phyloP scores from a whole-genome alignment of 2,113 vertebrate genomes.

The Erythrolamprus reginae region DNA sequence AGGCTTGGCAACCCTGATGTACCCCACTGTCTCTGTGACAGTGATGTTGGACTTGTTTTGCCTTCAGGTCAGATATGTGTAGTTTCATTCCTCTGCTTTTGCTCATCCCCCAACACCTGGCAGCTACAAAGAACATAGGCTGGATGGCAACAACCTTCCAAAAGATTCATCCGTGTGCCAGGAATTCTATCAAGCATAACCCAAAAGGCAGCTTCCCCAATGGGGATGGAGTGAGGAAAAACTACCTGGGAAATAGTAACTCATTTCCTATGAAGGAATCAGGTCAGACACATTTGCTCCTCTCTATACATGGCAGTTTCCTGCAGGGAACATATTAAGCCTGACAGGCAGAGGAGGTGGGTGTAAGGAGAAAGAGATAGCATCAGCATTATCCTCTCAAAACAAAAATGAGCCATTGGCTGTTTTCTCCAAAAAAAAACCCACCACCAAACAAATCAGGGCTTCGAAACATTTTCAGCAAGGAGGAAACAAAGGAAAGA shows the following conservation, averaged over 20 bases:
- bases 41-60: not conserved
- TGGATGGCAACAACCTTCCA: not conserved
- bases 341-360: not conserved
- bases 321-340: not conserved
- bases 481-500: not conserved
- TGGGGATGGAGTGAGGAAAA: not conserved
- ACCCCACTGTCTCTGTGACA: not conserved
- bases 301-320: not conserved
- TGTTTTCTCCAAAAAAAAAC: constrained; percentile 8
- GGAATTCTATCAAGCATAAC: not conserved
- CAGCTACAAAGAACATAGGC: not conserved
- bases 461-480: not conserved
- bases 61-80: not conserved
- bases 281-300: not conserved
- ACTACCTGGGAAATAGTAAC: not conserved
- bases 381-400: constrained; percentile 18
- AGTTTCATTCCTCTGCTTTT: not conserved
- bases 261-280: not conserved
- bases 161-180: not conserved
- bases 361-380: not conserved
- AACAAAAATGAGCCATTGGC: not conserved
- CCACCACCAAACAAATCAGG: no score
- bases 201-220: not conserved
- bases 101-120: not conserved
- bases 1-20: not conserved